Evolutionary conservation across 2,888 invertebrate genomes (phyloP).

Genomic region (Lingula anatina): DNA sequence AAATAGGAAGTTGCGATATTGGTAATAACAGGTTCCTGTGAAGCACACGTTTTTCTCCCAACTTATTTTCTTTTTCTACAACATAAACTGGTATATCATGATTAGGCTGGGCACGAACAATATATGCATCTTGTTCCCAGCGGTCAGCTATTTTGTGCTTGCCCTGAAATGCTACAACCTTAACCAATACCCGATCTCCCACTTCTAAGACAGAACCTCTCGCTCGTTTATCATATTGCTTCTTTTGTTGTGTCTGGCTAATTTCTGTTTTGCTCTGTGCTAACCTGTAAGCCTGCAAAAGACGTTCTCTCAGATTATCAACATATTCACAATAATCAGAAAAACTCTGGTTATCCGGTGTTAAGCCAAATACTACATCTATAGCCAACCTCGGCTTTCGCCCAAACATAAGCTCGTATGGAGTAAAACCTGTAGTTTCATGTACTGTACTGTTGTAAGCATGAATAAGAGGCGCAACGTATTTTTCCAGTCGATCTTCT

Average conservation of each 20-base stretch:
- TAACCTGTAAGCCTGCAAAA: background rate
- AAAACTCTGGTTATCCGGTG: background rate
- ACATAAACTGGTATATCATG: conserved; percentile 9
- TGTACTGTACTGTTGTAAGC: conserved; percentile 7
- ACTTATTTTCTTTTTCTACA: conserved; percentile 5
- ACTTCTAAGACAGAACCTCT: conserved; percentile 4
- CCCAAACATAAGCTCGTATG: conserved; percentile 8
- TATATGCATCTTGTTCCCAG: conserved; percentile 8
- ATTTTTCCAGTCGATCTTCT: conserved; percentile 5
- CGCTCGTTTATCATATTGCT: conserved; percentile 6
- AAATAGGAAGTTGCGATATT: too few relatives aligned
- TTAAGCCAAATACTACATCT: conserved; percentile 7
- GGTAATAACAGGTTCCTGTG: conserved; percentile 7
- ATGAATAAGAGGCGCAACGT: conserved; percentile 2
- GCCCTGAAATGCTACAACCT: conserved; percentile 8
- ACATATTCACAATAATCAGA: too few relatives aligned
- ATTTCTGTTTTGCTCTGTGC: conserved; percentile 1
- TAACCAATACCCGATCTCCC: conserved; percentile 10
- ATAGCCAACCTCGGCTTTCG: conserved; percentile 8
- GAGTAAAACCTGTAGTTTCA: conserved; percentile 9
- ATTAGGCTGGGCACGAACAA: conserved; percentile 4
- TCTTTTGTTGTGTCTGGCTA: conserved; percentile 5
- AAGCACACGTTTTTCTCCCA: conserved; percentile 2
- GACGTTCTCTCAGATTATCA: background rate
- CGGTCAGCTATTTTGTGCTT: conserved; percentile 12